Conservation (phyloP, 2,797 vertebrate species). For the Otolemur crassicaudatus region DNA sequence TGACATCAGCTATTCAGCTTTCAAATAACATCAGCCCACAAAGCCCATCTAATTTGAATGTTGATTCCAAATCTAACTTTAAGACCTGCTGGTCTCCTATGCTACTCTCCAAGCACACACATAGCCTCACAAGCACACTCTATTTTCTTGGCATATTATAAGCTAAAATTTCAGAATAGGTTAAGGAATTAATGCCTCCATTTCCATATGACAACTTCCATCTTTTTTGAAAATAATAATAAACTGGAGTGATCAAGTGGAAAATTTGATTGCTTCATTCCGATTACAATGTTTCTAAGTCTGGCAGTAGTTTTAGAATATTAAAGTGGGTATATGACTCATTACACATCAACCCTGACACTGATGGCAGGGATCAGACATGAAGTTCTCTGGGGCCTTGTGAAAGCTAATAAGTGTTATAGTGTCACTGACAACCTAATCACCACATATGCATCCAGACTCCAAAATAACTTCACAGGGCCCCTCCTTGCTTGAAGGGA, state of each 20-base stretch:
- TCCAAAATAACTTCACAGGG: background rate
- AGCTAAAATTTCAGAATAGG: background rate
- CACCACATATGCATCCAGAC: background rate
- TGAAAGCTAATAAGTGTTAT: background rate
- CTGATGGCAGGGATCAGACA: background rate
- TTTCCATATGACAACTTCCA: slow-evolving; percentile 14
- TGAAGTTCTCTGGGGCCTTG: background rate
- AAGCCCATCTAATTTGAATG: slow-evolving; percentile 59
- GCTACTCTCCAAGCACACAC: background rate
- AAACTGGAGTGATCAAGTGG: background rate
- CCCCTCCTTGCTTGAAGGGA: background rate
- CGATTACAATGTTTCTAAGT: background rate
- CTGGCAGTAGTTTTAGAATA: background rate
- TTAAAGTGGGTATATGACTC: background rate
- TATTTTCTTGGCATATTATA: background rate
- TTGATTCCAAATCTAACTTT: slow-evolving; percentile 21
- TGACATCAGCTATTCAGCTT: slow-evolving; percentile 47
- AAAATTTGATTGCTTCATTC: background rate
- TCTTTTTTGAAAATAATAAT: background rate
- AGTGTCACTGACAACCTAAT: background rate
- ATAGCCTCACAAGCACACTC: background rate
- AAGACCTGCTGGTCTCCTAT: background rate
- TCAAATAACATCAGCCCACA: slow-evolving; percentile 47
- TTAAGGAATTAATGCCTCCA: background rate
- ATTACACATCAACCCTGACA: background rate